Evolutionary conservation across 2,888 invertebrate species (phyloP), one percentile per base, ranked within the genome.

Genomic region (Synanthedon vespiformis): DNA sequence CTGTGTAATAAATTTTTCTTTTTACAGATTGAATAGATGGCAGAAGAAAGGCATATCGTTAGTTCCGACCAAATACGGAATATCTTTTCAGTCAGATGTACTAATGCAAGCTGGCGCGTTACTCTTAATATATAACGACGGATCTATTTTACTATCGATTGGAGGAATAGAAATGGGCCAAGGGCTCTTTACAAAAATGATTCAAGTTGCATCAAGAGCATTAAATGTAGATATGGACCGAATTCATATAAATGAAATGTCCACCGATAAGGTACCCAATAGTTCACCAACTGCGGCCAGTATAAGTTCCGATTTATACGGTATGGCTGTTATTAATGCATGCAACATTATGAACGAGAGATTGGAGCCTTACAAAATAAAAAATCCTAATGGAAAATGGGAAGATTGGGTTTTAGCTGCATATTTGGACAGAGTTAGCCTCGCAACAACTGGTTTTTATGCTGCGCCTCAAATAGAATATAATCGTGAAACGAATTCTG

Each of bases 151-250:
- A 27, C 67, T 96, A 48, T 89, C 92, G 4, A 94, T 94, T 67
- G 94, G 94, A 51, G 96, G 95, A 13, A 91, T 93, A 51, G 96
- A 96, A 88, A 96, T 96, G 95, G 96, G 96, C 0, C 96, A 96
- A 82, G 96, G 96, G 0, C 84, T 96, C 4, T 94, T 94, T 69
- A 96, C 95, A 0, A 96, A 96, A 88, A 94, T 95, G 92, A 91
- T 94, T 55, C 95, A 95, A 89, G 91, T 94, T 0, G 93, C 94
- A 0, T 92, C 93, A 55, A 88, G 88, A 64, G 89, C 86, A 10
- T 72, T 95, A 40, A 90, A 89, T 57, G 88, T 93, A 40, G 88
- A 92, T 13, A 74, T 89, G 1, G 77, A 83, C 0, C 90, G 89
- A 72, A 92, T 94, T 61, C 90, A 93, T 64, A 91, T 94, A 40